phyloP scores from a whole-genome alignment of 2,113 vertebrate species.

The Nyctibius bracteatus region DNA sequence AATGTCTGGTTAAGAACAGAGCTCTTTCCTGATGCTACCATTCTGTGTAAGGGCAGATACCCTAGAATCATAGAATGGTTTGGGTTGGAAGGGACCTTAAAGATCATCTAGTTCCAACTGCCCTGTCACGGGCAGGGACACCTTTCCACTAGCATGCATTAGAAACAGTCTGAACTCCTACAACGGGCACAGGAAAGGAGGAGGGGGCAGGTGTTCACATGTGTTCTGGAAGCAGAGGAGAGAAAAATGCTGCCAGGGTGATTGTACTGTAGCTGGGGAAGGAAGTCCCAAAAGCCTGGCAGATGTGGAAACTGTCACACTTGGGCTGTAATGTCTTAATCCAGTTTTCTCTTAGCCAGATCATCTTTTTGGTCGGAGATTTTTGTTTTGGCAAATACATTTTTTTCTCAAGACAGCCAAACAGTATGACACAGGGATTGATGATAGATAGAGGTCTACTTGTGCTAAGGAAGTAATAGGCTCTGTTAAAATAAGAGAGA shows the following conservation, averaged over 20 bases:
- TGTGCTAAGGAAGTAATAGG: not conserved
- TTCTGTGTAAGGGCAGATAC: fast-evolving
- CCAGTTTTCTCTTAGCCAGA: not conserved
- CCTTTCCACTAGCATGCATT: too few relatives aligned
- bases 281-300: not conserved
- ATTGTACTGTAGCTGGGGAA: not conserved
- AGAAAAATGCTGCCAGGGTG: not conserved
- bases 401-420: not conserved
- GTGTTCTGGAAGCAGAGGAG: not conserved
- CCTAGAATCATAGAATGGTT: too few relatives aligned
- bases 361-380: not conserved
- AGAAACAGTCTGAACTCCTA: not conserved
- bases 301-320: not conserved
- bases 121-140: too few relatives aligned
- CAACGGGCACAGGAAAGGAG: not conserved
- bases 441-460: not conserved
- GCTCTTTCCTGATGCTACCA: not conserved
- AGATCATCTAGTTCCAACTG: too few relatives aligned
- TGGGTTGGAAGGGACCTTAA: too few relatives aligned
- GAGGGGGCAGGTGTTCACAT: not conserved
- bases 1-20: not conserved
- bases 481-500: not conserved
- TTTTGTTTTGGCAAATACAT: not conserved
- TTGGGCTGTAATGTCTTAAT: not conserved
- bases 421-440: not conserved